Evolutionary conservation across 2,113 vertebrate genomes (phyloP).

Genomic region (Struthidea cinerea): DNA sequence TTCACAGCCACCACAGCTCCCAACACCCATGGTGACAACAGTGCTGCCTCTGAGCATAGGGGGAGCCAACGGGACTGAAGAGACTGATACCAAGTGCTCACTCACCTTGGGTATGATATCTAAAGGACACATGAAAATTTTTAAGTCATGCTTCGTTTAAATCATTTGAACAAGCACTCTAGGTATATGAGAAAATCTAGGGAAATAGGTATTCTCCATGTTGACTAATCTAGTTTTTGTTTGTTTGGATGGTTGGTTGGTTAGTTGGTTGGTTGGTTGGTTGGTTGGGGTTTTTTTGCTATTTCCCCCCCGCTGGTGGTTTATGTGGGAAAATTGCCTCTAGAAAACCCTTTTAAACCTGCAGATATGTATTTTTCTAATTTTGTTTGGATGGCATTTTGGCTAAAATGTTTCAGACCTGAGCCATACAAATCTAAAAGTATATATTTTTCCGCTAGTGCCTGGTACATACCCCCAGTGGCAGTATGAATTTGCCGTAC

Average conservation of each 20-base stretch:
- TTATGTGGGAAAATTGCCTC: not conserved
- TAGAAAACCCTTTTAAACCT: not conserved
- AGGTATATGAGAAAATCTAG: not conserved
- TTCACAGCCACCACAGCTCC: not conserved
- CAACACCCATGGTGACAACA: rapidly evolving
- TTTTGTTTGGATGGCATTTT: not conserved
- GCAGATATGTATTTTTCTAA: not conserved
- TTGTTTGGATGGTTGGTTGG: rapidly evolving
- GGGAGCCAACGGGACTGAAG: rapidly evolving
- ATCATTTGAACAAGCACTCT: not conserved
- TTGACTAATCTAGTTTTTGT: not conserved
- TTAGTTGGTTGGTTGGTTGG: not conserved
- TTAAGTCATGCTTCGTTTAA: not conserved
- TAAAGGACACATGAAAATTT: not conserved
- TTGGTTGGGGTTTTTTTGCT: not conserved
- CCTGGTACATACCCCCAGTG: not conserved
- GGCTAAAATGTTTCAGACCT: not conserved
- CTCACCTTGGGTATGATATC: not conserved
- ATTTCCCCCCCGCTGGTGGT: not conserved
- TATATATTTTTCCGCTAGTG: not conserved
- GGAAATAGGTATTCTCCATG: not conserved
- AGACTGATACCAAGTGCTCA: not conserved
- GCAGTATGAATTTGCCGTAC: rapidly evolving
- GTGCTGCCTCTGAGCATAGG: rapidly evolving
- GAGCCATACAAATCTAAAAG: not conserved